A percentile compares a stretch with the other conserved stretches of the same genome.
Evolutionary conservation across 2,888 invertebrate genomes (phyloP).

Genomic region (Drosophila lacicola): DNA sequence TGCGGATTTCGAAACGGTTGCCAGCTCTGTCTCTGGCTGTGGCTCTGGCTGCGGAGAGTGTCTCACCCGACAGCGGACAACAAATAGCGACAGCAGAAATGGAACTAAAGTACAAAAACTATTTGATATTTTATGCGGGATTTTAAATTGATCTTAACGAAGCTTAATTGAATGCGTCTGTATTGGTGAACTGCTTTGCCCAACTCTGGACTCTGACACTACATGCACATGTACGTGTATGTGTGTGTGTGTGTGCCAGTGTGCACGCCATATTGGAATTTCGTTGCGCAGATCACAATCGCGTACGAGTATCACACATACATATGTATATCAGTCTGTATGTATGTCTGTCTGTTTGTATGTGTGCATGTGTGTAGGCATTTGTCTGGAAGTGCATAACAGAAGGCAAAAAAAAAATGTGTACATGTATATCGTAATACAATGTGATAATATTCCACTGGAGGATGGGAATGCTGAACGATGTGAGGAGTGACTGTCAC

Average conservation of each 20-base stretch:
- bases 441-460: constrained; percentile 69
- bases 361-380: background rate
- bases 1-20: constrained; percentile 60
- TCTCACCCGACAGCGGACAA: constrained; percentile 48
- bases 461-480: constrained; percentile 49
- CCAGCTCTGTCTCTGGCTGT: constrained; percentile 25
- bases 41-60: constrained; percentile 14
- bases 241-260: constrained; percentile 29
- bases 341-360: background rate
- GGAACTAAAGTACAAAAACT: constrained; percentile 80
- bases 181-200: constrained; percentile 77
- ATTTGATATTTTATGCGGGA: constrained; percentile 85
- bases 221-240: background rate
- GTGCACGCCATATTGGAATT: constrained; percentile 81
- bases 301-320: constrained; percentile 13
- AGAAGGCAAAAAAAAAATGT: constrained; percentile 37
- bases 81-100: constrained; percentile 70
- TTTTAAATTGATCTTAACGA: constrained; percentile 86
- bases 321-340: constrained; percentile 4
- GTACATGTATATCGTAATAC: constrained; percentile 66
- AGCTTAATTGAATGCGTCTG: constrained; percentile 85
- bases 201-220: constrained; percentile 70
- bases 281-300: constrained; percentile 71
- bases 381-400: constrained; percentile 34
- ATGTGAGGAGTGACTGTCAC: constrained; percentile 65